Percentiles rank a stretch among this genome's conserved stretches.
phyloP scores from a whole-genome alignment of 2,888 invertebrate species.

The Diarsia dahlii region DNA sequence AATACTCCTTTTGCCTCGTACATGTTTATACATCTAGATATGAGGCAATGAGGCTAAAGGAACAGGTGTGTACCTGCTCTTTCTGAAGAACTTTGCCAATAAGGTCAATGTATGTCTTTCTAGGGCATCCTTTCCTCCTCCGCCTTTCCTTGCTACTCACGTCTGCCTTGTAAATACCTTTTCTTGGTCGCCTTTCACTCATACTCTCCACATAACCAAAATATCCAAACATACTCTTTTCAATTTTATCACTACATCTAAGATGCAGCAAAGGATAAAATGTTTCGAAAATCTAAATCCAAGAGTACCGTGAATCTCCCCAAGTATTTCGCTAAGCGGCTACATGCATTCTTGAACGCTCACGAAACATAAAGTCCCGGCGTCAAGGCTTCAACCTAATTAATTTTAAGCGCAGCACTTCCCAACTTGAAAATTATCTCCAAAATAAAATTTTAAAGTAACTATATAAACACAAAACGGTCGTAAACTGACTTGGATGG shows the following conservation, averaged over 20 bases:
- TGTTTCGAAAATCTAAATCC: slow-evolving; percentile 21
- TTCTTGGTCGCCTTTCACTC: too few species aligned
- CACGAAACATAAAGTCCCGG: slow-evolving; percentile 36
- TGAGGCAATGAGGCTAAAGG: too few species aligned
- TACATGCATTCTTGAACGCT: slow-evolving; percentile 34
- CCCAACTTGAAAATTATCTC: slow-evolving; percentile 60
- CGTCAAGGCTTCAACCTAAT: slow-evolving; percentile 53
- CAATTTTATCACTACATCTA: neutral
- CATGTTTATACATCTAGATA: too few species aligned
- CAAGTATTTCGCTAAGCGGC: slow-evolving; percentile 36
- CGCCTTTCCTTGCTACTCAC: too few species aligned
- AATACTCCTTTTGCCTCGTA: too few species aligned
- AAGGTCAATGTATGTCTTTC: too few species aligned
- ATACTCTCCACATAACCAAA: too few species aligned
- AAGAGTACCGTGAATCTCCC: slow-evolving; percentile 8
- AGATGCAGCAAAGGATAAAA: neutral
- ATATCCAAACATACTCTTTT: too few species aligned
- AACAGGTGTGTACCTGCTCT: too few species aligned
- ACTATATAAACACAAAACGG: slow-evolving; percentile 59
- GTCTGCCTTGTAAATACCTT: too few species aligned
- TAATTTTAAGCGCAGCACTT: slow-evolving; percentile 61
- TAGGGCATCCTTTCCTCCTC: too few species aligned
- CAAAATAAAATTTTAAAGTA: slow-evolving; percentile 58
- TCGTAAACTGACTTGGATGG: slow-evolving; percentile 62
- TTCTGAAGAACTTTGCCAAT: too few species aligned